These are phyloP conservation scores for Phalanger gymnotis DNA, from an alignment of 2,797 vertebrate genomes.

Conservation along the genomic window DNA sequence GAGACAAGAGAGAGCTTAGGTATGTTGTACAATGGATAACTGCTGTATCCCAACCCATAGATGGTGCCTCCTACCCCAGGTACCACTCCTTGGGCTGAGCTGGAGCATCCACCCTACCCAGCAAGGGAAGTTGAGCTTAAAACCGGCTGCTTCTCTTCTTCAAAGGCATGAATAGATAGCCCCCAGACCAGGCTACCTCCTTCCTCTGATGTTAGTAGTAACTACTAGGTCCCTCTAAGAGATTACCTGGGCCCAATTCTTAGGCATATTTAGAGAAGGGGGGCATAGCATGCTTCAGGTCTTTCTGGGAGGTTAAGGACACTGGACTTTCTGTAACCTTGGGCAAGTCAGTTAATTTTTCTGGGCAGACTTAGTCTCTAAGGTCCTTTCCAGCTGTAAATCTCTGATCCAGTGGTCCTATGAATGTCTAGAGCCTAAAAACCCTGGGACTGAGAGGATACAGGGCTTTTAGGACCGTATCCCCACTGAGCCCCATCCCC, in stretches of 20 bases:
- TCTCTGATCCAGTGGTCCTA: background rate
- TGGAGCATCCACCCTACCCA: background rate
- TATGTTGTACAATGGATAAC: background rate
- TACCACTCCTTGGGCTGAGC: background rate
- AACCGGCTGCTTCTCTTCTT: background rate
- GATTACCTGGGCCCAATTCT: background rate
- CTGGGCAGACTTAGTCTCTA: background rate
- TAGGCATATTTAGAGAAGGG: background rate
- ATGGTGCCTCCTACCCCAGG: background rate
- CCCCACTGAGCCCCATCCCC: conserved; percentile 8
- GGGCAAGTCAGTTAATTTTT: background rate
- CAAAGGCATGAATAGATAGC: background rate
- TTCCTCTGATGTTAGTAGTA: background rate
- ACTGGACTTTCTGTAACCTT: background rate
- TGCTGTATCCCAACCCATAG: background rate
- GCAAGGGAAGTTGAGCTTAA: background rate
- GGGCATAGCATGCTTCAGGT: background rate
- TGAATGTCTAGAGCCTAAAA: background rate
- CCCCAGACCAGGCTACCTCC: background rate
- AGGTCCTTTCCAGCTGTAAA: background rate
- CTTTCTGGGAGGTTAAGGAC: background rate
- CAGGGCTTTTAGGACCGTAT: background rate
- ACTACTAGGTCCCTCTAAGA: background rate
- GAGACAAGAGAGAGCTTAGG: background rate
- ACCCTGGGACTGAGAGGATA: background rate